Evolutionary conservation across 2,888 invertebrate genomes (phyloP).

Genomic region (Lasioglossum villosulum): DNA sequence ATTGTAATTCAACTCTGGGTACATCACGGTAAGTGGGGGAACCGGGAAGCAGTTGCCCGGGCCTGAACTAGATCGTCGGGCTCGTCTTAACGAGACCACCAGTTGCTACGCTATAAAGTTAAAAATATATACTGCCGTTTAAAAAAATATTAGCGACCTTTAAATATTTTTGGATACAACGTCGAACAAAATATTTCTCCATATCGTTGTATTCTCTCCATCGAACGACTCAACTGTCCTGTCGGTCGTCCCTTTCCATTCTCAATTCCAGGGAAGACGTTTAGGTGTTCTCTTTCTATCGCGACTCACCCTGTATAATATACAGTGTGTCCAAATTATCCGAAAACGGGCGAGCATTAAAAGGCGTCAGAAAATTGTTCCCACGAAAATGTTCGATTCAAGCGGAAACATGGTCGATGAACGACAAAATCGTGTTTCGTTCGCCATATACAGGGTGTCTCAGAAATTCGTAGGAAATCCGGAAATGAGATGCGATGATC

Average conservation of each 20-base stretch:
- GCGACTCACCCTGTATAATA: neutral
- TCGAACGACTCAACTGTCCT: neutral
- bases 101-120: neutral
- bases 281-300: neutral
- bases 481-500: no score
- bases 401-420: neutral
- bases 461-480: no score
- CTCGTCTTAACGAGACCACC: neutral
- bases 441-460: no score
- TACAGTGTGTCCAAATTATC: neutral
- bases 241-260: neutral
- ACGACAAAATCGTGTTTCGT: neutral
- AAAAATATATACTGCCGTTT: constrained; percentile 1
- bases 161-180: neutral
- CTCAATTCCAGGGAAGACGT: neutral
- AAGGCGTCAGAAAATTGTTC: neutral
- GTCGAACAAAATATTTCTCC: neutral
- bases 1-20: no score
- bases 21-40: no score
- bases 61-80: neutral
- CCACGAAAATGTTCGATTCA: neutral
- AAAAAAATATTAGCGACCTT: neutral
- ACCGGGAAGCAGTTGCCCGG: no score
- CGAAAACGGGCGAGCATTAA: neutral
- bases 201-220: neutral